phyloP scores from a whole-genome alignment of 1,140 invertebrate genomes.

The Potamilus streckersoni region DNA sequence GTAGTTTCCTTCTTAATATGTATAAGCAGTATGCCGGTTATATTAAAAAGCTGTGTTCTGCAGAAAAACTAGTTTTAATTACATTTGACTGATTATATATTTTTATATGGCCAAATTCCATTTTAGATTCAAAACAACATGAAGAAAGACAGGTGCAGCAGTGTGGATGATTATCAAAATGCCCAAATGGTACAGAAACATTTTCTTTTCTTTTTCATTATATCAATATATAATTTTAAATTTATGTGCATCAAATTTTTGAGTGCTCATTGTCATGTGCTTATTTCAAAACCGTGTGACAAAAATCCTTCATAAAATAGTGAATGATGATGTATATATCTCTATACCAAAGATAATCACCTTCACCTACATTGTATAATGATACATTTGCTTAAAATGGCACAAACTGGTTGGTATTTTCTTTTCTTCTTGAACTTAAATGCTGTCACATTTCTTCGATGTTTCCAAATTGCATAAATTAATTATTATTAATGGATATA shows the following conservation, averaged over 20 bases:
- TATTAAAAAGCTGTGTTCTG: not conserved
- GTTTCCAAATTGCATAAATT: too few species aligned
- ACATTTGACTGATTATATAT: not conserved
- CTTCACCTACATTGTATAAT: too few species aligned
- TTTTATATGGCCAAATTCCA: not conserved
- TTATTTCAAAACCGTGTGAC: too few species aligned
- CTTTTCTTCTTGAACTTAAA: too few species aligned
- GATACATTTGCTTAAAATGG: too few species aligned
- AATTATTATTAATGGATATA: too few species aligned
- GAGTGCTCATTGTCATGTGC: not conserved
- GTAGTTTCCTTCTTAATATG: not conserved
- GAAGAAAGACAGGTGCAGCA: constrained; percentile 38
- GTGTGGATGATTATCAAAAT: constrained; percentile 48
- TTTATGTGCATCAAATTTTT: constrained; percentile 2
- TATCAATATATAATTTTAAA: not conserved
- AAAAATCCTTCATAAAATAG: too few species aligned
- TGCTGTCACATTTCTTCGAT: too few species aligned
- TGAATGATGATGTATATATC: too few species aligned
- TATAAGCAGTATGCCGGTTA: not conserved
- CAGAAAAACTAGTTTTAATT: not conserved
- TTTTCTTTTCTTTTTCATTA: not conserved
- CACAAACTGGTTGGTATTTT: too few species aligned
- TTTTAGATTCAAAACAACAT: constrained; percentile 32
- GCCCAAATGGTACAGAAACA: constrained; percentile 47
- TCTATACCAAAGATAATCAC: too few species aligned